These are phyloP conservation scores for Pipistrellus pygmaeus DNA, from an alignment of 2,797 vertebrate species.

Conservation along the genomic window DNA sequence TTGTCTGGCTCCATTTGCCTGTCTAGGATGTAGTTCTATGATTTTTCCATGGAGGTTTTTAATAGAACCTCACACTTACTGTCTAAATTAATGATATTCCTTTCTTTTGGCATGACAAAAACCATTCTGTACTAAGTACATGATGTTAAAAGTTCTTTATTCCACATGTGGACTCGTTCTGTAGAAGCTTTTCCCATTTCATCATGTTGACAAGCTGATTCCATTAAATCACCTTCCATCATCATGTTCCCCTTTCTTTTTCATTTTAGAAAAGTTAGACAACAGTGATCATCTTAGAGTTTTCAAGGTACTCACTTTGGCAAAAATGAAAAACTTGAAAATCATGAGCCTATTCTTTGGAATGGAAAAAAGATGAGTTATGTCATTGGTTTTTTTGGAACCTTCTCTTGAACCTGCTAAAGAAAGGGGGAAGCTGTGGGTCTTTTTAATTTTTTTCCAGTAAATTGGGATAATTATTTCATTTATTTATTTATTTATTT, in stretches of 20 bases:
- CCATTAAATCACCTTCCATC: conserved; percentile 85
- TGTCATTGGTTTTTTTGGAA: conserved; percentile 19
- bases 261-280: conserved; percentile 81
- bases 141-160: conserved; percentile 87
- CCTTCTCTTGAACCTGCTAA: conserved; percentile 25
- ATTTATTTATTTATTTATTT: no score
- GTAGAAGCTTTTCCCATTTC: conserved; percentile 87
- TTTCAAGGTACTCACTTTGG: conserved; percentile 58
- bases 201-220: conserved; percentile 85
- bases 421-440: neutral
- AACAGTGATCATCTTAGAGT: conserved; percentile 77
- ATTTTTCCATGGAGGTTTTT: conserved; percentile 85
- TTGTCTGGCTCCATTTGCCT: conserved; percentile 84
- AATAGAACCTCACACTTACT: conserved; percentile 85
- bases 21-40: conserved; percentile 82
- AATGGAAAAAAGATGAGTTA: conserved; percentile 60
- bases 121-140: conserved; percentile 81
- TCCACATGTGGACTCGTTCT: conserved; percentile 78
- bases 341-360: conserved; percentile 61
- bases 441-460: neutral
- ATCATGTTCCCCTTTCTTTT: conserved; percentile 80
- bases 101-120: conserved; percentile 85
- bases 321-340: conserved; percentile 70
- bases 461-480: neutral
- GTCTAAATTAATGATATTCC: conserved; percentile 87